Evolutionary conservation across 1,140 invertebrate genomes (phyloP), one percentile per base, ranked within the genome.

Genomic region (Tetramorium alpestre): DNA sequence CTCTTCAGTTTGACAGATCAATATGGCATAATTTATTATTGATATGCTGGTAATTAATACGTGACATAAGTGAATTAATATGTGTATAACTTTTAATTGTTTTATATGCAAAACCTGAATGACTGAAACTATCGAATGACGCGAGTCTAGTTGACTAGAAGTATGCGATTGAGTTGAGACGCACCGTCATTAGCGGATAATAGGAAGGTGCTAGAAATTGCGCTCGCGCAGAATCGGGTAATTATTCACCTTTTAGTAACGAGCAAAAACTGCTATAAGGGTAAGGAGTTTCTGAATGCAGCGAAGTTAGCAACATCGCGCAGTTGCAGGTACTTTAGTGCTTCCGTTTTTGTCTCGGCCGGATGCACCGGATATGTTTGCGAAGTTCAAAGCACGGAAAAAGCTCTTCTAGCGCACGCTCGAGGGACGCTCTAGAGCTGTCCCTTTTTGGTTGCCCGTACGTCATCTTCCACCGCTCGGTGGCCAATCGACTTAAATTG

Each of bases 251-350:
- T 84, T 84, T 84, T 84, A 84, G 80, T 47, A 75, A 58, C 25
- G 80, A 33, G n/a, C 54, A 84, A 84, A 84, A 84, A 84, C 80
- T 60, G 69, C 58, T 84, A 75, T 84, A 84, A 60, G 80, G 80
- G 13, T 84, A 75, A 84, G 80, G 80, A 84, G 80, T 84, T 84
- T 75, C 80, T 84, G 67, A 84, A 84, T 84, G 80, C 80, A 75
- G 56, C 80, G 41, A 84, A 84, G 80, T 84, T 84, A 72, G 80
- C 70, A 84, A 75, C 80, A 84, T 84, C 80, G 80, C 54, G 80
- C 80, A 84, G 80, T 84, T 84, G 80, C 80, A 84, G 69, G 80
- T 84, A 84, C 80, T 84, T 84, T 84, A 84, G 80, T 62, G 80
- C 80, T 84, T 84, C 80, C 80, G 80, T 84, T 84, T 84, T 84